Evolutionary conservation across 2,888 invertebrate species (phyloP).

Genomic region (Baccha elongata): DNA sequence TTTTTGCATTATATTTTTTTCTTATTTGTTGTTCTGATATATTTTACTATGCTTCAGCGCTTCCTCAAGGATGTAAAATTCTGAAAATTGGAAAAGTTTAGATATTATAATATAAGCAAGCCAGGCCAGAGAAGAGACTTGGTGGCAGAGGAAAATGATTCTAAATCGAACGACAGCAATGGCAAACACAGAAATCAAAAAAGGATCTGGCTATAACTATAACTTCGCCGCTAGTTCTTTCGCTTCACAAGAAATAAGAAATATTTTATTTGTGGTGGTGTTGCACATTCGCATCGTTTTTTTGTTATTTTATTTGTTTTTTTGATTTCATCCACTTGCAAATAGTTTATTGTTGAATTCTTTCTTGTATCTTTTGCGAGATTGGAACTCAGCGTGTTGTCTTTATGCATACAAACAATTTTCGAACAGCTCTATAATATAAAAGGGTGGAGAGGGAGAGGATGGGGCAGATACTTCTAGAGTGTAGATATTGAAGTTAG

Average conservation of each 20-base stretch:
- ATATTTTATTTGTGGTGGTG: constrained; percentile 58
- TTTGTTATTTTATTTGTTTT: background rate
- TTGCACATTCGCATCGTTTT: constrained; percentile 31
- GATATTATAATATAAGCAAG: constrained; percentile 56
- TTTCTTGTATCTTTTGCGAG: background rate
- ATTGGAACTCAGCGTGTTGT: constrained; percentile 48
- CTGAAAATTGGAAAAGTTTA: constrained; percentile 71
- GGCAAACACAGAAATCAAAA: constrained; percentile 57
- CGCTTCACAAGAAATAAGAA: constrained; percentile 17
- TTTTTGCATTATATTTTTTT: constrained; percentile 2
- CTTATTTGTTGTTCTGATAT: constrained; percentile 28
- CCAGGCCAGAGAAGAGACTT: background rate
- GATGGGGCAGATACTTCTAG: background rate
- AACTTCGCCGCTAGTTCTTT: background rate
- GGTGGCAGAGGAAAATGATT: constrained; percentile 1
- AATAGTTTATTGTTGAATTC: constrained; percentile 36
- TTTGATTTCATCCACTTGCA: constrained; percentile 49
- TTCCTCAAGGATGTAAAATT: constrained; percentile 58
- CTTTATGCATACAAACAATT: constrained; percentile 58
- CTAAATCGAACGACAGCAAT: constrained; percentile 57
- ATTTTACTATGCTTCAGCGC: constrained; percentile 50
- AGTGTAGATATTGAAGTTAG: constrained; percentile 42
- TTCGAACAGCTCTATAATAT: background rate
- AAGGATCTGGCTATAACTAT: constrained; percentile 9
- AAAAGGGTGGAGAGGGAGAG: background rate